Percentiles rank a stretch among this genome's conserved stretches.
These are phyloP conservation scores for Musca vetustissima DNA, from an alignment of 1,140 invertebrate genomes.

Conservation along the genomic window DNA sequence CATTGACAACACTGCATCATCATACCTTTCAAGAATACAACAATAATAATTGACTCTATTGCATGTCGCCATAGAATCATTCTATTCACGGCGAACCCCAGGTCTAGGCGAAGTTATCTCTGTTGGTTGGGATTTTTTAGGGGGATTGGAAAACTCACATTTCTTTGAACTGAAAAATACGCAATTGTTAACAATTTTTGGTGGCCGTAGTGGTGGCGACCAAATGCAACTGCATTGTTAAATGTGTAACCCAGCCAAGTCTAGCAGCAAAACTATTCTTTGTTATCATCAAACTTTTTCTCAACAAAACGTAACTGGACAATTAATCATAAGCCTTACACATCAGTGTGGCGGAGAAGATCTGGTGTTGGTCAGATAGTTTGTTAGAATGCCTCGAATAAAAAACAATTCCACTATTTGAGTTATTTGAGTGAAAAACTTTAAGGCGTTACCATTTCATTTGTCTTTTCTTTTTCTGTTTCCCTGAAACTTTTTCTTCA, in stretches of 20 bases:
- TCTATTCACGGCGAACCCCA: neutral
- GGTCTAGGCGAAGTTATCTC: too few species aligned
- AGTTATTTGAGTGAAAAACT: neutral
- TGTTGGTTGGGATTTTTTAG: neutral
- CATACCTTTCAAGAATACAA: slow-evolving; percentile 5
- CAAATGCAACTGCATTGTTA: slow-evolving; percentile 17
- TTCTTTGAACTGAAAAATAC: slow-evolving; percentile 7
- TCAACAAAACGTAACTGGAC: neutral
- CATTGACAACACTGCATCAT: slow-evolving; percentile 43
- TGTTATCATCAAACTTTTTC: neutral
- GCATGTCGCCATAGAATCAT: slow-evolving; percentile 23
- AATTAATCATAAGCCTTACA: slow-evolving; percentile 18
- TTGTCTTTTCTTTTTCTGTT: neutral
- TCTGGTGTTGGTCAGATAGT: neutral
- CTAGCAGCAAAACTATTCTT: neutral
- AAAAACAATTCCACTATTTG: too few species aligned
- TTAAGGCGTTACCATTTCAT: slow-evolving; percentile 15
- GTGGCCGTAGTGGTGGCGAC: neutral
- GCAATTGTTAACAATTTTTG: slow-evolving; percentile 21
- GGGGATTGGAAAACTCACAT: neutral
- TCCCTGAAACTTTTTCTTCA: neutral
- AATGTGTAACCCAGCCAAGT: neutral
- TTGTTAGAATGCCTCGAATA: too few species aligned
- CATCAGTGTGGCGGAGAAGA: neutral
- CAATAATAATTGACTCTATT: slow-evolving; percentile 22